Conservation (phyloP, 2,888 invertebrate species). For the Hypomecis punctinalis region DNA sequence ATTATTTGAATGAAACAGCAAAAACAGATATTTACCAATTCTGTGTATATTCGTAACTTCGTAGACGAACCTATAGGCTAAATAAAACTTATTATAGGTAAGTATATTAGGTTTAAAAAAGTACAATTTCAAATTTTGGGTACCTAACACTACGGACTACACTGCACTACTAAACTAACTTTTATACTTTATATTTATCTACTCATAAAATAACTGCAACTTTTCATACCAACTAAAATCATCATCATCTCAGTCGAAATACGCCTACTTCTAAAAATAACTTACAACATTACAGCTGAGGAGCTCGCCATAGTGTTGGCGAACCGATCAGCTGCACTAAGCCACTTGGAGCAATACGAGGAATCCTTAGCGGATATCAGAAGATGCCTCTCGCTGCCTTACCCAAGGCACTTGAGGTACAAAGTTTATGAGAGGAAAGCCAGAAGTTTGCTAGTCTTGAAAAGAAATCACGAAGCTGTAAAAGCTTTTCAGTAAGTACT, state of each 20-base stretch:
- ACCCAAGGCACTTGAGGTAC: conserved; percentile 89
- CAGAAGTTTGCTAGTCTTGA: conserved; percentile 88
- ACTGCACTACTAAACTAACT: too few species aligned
- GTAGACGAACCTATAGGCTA: too few species aligned
- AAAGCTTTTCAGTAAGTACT: conserved; percentile 85
- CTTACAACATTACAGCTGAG: conserved; percentile 68
- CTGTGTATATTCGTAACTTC: too few species aligned
- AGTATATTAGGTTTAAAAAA: too few species aligned
- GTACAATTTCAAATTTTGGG: too few species aligned
- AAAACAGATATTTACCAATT: too few species aligned
- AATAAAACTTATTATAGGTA: too few species aligned
- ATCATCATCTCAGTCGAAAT: neutral
- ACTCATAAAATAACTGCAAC: too few species aligned
- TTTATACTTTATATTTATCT: too few species aligned
- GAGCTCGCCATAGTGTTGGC: conserved; percentile 89
- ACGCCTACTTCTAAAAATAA: neutral
- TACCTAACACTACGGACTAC: too few species aligned
- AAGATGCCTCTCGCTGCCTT: conserved; percentile 86
- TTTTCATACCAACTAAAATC: too few species aligned
- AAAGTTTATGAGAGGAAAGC: conserved; percentile 91
- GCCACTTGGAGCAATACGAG: conserved; percentile 88
- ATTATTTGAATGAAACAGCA: too few species aligned
- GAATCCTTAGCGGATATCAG: conserved; percentile 89
- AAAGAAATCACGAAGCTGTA: conserved; percentile 87
- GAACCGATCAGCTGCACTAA: conserved; percentile 92